phyloP scores from a whole-genome alignment of 2,113 vertebrate species.

The Marcusenius ussheri region DNA sequence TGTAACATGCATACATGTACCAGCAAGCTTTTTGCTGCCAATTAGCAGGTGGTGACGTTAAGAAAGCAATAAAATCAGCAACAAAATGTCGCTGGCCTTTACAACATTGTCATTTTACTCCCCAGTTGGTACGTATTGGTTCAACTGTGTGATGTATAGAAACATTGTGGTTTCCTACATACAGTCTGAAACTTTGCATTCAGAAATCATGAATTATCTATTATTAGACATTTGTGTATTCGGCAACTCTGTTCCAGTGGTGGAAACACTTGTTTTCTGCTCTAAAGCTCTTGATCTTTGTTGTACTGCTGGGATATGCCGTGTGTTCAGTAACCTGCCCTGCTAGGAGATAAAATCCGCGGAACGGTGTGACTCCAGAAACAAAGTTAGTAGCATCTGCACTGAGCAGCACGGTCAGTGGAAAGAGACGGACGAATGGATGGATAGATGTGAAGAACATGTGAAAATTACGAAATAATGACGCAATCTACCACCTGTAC shows the following conservation, averaged over 20 bases:
- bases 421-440: background rate
- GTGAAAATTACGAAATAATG: background rate
- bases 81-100: background rate
- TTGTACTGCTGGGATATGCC: background rate
- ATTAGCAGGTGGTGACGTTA: conserved; percentile 4
- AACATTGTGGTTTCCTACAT: background rate
- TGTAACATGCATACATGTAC: background rate
- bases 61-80: background rate
- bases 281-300: background rate
- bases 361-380: background rate
- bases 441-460: background rate
- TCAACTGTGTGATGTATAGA: background rate
- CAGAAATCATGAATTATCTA: background rate
- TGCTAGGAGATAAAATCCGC: background rate
- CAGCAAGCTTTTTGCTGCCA: conserved; percentile 4
- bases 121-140: background rate
- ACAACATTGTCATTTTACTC: background rate
- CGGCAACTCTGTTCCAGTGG: background rate
- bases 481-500: background rate
- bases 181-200: background rate
- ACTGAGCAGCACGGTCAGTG: background rate
- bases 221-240: background rate
- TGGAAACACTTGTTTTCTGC: background rate
- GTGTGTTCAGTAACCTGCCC: background rate
- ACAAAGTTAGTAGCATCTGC: background rate